phyloP scores from a whole-genome alignment of 1,140 invertebrate species.

The Batillaria attramentaria region DNA sequence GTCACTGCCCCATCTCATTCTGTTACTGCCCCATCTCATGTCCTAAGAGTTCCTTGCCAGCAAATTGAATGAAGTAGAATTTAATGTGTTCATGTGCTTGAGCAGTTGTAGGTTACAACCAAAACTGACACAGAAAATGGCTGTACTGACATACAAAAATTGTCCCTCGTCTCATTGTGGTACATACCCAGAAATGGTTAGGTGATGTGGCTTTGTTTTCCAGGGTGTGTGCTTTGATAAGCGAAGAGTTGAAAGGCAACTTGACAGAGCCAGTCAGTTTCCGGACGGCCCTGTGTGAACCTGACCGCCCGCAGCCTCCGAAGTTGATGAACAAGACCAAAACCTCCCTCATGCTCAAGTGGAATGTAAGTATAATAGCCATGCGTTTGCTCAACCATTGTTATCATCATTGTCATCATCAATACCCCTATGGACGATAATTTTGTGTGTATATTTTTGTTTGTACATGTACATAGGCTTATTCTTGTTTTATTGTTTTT shows the following conservation, averaged over 20 bases:
- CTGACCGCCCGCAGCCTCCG: conserved; percentile 71
- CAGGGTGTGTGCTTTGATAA: conserved; percentile 67
- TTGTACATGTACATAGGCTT: too few species aligned
- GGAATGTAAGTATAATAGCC: conserved; percentile 68
- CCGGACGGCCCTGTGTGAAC: conserved; percentile 70
- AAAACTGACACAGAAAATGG: too few species aligned
- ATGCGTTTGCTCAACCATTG: not conserved
- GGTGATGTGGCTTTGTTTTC: too few species aligned
- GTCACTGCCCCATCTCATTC: too few species aligned
- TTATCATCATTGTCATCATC: not conserved
- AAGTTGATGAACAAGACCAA: conserved; percentile 71
- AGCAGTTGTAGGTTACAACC: too few species aligned
- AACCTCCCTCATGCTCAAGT: conserved; percentile 71
- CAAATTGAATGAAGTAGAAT: too few species aligned
- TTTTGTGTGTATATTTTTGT: not conserved
- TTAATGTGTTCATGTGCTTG: too few species aligned
- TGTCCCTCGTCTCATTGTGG: too few species aligned
- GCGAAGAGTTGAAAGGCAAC: conserved; percentile 68
- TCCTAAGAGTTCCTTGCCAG: too few species aligned
- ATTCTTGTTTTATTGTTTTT: conserved; percentile 67
- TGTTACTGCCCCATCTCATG: too few species aligned
- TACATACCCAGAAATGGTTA: too few species aligned
- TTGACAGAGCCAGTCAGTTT: conserved; percentile 68
- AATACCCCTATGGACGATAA: not conserved
- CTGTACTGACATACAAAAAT: too few species aligned